These are phyloP conservation scores for Hippocampus barbouri DNA, from an alignment of 2,113 vertebrate genomes.

Conservation along the genomic window DNA sequence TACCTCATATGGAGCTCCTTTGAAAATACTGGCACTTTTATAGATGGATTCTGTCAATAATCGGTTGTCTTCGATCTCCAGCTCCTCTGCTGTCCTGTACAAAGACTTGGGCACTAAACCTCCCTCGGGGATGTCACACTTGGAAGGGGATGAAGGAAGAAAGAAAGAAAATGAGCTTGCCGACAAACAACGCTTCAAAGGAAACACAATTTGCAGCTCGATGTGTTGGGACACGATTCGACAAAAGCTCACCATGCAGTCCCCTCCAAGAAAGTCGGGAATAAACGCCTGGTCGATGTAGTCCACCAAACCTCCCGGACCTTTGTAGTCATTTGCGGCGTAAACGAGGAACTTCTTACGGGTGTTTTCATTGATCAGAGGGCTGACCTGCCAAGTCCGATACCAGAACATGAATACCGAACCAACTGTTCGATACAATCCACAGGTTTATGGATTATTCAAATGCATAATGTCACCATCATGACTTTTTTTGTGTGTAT, in stretches of 20 bases:
- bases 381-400: conserved; percentile 79
- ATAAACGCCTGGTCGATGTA: conserved; percentile 90
- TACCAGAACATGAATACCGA: background rate
- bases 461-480: background rate
- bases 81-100: conserved; percentile 88
- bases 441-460: background rate
- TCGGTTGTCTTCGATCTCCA: conserved; percentile 87
- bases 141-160: background rate
- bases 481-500: background rate
- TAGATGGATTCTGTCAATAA: conserved; percentile 94
- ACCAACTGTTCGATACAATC: background rate
- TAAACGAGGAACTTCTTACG: conserved; percentile 96
- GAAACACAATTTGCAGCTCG: background rate
- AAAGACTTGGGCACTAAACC: conserved; percentile 90
- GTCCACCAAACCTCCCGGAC: conserved; percentile 86
- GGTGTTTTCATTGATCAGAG: conserved; percentile 96
- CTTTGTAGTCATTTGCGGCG: conserved; percentile 94
- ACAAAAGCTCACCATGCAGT: conserved; percentile 79
- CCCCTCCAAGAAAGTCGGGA: conserved; percentile 90
- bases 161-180: background rate
- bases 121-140: conserved; percentile 94
- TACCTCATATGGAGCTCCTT: conserved; percentile 94
- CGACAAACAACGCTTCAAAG: background rate
- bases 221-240: background rate
- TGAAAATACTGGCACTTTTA: conserved; percentile 91